Base-by-base conservation (phyloP, 2,797 vertebrate species). In the Sebastes dallii region DNA sequence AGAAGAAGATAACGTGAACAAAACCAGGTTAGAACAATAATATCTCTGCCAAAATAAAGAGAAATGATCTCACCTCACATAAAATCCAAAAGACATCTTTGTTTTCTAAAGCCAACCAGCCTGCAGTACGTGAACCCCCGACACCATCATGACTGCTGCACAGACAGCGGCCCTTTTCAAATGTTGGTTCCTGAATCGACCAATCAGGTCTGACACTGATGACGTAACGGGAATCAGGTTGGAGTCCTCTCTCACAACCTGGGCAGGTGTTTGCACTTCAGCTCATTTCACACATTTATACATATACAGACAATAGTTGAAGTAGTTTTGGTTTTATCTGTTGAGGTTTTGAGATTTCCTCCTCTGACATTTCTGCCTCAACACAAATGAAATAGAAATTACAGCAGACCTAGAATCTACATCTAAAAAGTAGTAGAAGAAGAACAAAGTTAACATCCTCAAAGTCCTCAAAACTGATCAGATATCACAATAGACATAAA, bases 1-100 rank as follows among this genome's bases (percentile, higher is more conserved):
- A 10, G 30, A 32, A 32, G 1, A 52, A 2, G 0, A 20, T 0
- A 2, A n/a, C 0, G 0, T 27, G 16, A 78, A 22, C 3, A 7
- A 50, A 39, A 14, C 1, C 34, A 32, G 8, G 0, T 11, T 0
- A 2, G 1, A 1, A 6, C 3, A 14, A 2, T 3, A 8, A 56
- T 0, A 30, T 1, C 4, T 2, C 0, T 20, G 4, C 1, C 5
- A 18, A 27, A 54, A 5, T 0, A 0, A 20, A 54, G 1, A 22
- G 34, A 34, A 14, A 0, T 1, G 0, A 22, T 0, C 1, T 0
- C 27, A 90, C 88, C 86, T 87, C 66, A 72, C 39, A 70, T 34
- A 68, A 20, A 72, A 55, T 29, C 85, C 83, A 66, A 30, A 80
- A 4, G 1, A 30, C 88, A 89, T 89, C 10, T 36, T 5, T 2